Evolutionary conservation across 2,113 vertebrate species (phyloP), one percentile per base, ranked within the genome.

Genomic region (Reinhardtius hippoglossoides): DNA sequence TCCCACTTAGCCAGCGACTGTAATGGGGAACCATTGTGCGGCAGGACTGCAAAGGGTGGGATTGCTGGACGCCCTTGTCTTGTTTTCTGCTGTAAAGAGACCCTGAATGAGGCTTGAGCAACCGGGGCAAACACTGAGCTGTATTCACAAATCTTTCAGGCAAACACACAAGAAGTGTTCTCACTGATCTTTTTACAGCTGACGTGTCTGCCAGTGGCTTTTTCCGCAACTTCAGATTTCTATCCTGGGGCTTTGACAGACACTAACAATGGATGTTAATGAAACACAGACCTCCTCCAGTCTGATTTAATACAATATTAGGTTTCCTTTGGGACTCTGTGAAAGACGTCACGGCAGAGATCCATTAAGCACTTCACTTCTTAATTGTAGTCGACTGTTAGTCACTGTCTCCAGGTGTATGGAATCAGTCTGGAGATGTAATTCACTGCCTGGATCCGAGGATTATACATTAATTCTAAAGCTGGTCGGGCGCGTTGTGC

Each of bases 1-100:
- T 89, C 84, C 90, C 82, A 89, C 84, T 93, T 91, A 90, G 76
- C 64, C 57, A 46, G 67, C 58, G 55, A 79, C 78, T 69, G 71
- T 50, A 74, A 65, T 23, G 56, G 72, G 64, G 69, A 86, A 76
- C 57, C 48, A 42, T 40, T 77, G 81, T 64, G 62, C 71, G 76
- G 63, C 40, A 5, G 3, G 48, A 57, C 68, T 76, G 67, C 67
- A 86, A 69, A 76, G 31, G 24, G 40, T 27, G 57, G 70, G 66
- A 85, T 78, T 78, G 81, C 63, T n/a, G n/a, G n/a, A n/a, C n/a
- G n/a, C n/a, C n/a, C n/a, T n/a, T n/a, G n/a, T n/a, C n/a, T n/a
- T n/a, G n/a, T n/a, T n/a, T n/a, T n/a, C n/a, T n/a, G n/a, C n/a
- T n/a, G n/a, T n/a, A n/a, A n/a, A 74, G 40, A 83, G 71, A 81